Conservation (phyloP, 2,888 invertebrate species). For the Nebria salina region DNA sequence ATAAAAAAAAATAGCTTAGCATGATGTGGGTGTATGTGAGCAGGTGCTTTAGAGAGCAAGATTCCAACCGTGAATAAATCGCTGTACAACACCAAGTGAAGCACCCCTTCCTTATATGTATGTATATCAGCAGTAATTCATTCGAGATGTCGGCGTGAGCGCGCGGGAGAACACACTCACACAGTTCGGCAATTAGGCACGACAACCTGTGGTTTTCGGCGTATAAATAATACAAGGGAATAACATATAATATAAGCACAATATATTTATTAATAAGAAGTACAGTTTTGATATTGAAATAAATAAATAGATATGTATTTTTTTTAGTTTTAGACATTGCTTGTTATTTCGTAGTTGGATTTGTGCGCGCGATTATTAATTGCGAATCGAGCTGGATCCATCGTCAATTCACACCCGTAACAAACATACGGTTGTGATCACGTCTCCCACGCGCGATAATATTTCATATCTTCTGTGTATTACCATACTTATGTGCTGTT, state of each 20-base stretch:
- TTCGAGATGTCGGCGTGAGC: background rate
- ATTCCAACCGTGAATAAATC: background rate
- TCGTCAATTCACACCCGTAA: background rate
- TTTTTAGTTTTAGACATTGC: background rate
- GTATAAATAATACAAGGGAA: background rate
- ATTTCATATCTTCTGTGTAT: slow-evolving; percentile 19
- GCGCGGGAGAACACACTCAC: background rate
- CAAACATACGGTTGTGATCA: background rate
- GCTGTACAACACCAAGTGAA: background rate
- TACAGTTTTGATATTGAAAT: too few relatives aligned
- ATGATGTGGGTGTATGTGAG: background rate
- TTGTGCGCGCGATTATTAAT: background rate
- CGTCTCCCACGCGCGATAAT: slow-evolving; percentile 10
- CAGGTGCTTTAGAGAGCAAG: background rate
- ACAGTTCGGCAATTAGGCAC: background rate
- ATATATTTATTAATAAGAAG: background rate
- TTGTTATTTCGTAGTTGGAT: background rate
- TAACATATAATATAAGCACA: background rate
- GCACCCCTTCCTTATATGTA: background rate
- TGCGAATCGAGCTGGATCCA: background rate
- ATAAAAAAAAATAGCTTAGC: background rate
- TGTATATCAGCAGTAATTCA: background rate
- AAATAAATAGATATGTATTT: background rate
- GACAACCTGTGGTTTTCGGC: slow-evolving; percentile 1
- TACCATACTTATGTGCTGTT: slow-evolving; percentile 23